These are phyloP conservation scores for Pogonocherus hispidulus DNA, from an alignment of 2,888 invertebrate genomes.

Conservation along the genomic window DNA sequence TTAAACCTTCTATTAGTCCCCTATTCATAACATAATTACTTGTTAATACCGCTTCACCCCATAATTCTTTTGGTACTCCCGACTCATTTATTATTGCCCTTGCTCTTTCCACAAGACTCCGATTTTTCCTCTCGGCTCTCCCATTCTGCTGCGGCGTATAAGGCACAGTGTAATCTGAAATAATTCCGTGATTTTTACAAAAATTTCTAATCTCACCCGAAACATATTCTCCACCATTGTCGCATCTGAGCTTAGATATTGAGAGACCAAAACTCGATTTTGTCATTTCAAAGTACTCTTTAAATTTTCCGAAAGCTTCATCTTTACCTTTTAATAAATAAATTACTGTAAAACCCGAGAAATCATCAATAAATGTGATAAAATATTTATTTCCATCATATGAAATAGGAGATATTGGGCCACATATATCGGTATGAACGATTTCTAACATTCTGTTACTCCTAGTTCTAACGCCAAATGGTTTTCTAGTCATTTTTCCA, in stretches of 20 bases:
- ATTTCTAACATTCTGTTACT: constrained; percentile 39
- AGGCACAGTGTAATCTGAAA: constrained; percentile 62
- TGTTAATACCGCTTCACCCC: constrained; percentile 39
- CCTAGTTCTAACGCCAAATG: constrained; percentile 41
- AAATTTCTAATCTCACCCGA: constrained; percentile 56
- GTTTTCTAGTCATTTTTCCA: constrained; percentile 42
- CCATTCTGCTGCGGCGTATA: constrained; percentile 63
- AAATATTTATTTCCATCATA: constrained; percentile 13
- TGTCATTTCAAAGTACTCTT: constrained; percentile 15
- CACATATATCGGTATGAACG: constrained; percentile 44
- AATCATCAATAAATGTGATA: constrained; percentile 30
- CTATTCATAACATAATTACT: constrained; percentile 35
- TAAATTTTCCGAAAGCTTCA: constrained; percentile 15
- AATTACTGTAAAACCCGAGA: constrained; percentile 16
- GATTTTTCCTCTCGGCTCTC: constrained; percentile 61
- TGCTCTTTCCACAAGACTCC: constrained; percentile 45
- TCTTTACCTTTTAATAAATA: constrained; percentile 18
- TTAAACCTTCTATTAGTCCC: constrained; percentile 7
- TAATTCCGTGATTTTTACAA: constrained; percentile 57
- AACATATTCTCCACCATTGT: constrained; percentile 59
- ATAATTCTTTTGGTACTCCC: constrained; percentile 30
- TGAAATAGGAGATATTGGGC: constrained; percentile 9
- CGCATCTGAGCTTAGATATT: constrained; percentile 25
- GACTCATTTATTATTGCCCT: constrained; percentile 34
- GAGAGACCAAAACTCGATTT: constrained; percentile 5